phyloP scores from a whole-genome alignment of 2,888 invertebrate species.

The Hypercompe scribonia region DNA sequence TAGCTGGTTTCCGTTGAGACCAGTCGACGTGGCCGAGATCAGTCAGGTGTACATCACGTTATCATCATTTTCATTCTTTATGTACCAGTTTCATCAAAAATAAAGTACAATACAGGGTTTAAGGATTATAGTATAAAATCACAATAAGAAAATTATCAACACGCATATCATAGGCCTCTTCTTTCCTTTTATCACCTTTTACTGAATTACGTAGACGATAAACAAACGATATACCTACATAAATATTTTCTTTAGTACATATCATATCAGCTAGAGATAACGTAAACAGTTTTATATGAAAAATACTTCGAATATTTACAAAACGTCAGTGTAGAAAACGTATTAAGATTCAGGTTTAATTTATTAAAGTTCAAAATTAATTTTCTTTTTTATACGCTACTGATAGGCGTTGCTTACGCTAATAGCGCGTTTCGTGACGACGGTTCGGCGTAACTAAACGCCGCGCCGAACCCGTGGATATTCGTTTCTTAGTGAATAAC shows the following conservation, averaged over 20 bases:
- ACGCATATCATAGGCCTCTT: neutral
- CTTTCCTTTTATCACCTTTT: slow-evolving; percentile 5
- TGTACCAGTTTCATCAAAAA: too few relatives aligned
- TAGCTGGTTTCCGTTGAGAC: too few relatives aligned
- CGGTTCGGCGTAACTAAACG: neutral
- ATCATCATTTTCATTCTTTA: too few relatives aligned
- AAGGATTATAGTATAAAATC: too few relatives aligned
- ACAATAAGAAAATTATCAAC: neutral
- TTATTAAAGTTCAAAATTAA: neutral
- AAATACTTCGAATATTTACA: slow-evolving; percentile 2
- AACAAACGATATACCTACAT: slow-evolving; percentile 12
- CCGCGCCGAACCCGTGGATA: neutral
- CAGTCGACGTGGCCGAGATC: too few relatives aligned
- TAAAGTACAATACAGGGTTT: too few relatives aligned
- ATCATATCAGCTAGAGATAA: slow-evolving; percentile 18
- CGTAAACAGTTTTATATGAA: neutral
- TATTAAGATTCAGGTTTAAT: neutral
- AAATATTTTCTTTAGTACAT: slow-evolving; percentile 11
- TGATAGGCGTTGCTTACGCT: neutral
- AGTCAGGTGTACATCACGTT: too few relatives aligned
- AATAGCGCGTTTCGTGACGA: too few relatives aligned
- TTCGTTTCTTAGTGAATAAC: neutral
- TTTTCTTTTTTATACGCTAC: neutral
- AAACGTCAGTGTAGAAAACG: slow-evolving; percentile 1
- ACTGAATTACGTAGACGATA: slow-evolving; percentile 14